Conservation (phyloP, 2,888 invertebrate species). For the Drosophila longiperda region DNA sequence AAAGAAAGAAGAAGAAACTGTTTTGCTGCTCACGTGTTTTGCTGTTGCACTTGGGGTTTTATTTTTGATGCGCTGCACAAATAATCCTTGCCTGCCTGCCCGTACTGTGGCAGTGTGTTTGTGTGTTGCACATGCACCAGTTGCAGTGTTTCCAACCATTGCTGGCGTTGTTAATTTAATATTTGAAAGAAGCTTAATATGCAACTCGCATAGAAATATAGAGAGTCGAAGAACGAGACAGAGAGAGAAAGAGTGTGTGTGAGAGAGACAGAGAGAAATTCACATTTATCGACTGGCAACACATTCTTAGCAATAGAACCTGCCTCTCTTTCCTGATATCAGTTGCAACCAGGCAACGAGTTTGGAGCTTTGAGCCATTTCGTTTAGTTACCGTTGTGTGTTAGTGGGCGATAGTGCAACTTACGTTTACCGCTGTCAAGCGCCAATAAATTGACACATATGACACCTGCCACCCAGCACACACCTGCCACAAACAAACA, state of each 20-base stretch:
- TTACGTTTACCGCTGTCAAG: conserved; percentile 70
- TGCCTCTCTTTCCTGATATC: conserved; percentile 48
- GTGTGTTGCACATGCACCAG: conserved; percentile 34
- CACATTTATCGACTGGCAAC: conserved; percentile 43
- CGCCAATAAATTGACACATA: conserved; percentile 74
- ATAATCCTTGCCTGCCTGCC: conserved; percentile 61
- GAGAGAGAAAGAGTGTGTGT: conserved; percentile 2
- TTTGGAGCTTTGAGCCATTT: conserved; percentile 46
- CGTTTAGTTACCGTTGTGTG: conserved; percentile 49
- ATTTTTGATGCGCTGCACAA: conserved; percentile 53
- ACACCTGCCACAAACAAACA: not conserved
- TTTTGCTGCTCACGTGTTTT: conserved; percentile 35
- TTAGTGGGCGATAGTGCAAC: conserved; percentile 74
- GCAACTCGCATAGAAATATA: conserved; percentile 56
- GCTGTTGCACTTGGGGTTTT: conserved; percentile 38
- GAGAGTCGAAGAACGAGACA: conserved; percentile 6
- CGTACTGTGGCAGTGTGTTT: conserved; percentile 1
- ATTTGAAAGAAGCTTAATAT: conserved; percentile 78
- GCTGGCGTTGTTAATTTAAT: conserved; percentile 74
- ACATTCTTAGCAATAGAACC: conserved; percentile 34
- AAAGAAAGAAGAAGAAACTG: not conserved
- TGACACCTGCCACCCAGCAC: conserved; percentile 8
- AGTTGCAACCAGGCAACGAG: conserved; percentile 43
- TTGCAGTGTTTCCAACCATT: conserved; percentile 36
- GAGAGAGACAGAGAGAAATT: not conserved